These are phyloP conservation scores for Leucophenga varia DNA, from an alignment of 1,140 invertebrate genomes.

Conservation along the genomic window DNA sequence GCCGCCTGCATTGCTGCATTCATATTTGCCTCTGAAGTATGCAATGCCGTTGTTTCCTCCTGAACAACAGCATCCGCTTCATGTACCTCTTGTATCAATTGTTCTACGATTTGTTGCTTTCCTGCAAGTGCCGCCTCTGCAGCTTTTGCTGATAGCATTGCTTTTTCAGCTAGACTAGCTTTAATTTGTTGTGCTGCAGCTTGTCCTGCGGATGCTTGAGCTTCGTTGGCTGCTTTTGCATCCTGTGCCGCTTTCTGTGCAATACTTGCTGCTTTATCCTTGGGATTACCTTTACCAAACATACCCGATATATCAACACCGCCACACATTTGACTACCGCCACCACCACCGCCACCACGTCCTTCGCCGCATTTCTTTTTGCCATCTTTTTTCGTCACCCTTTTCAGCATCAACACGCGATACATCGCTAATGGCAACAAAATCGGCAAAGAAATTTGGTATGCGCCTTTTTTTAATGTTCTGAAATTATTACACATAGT, in stretches of 20 bases:
- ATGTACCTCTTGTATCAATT: constrained; percentile 60
- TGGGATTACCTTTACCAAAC: neutral
- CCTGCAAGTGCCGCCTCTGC: constrained; percentile 64
- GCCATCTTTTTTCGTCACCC: constrained; percentile 5
- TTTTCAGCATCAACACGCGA: neutral
- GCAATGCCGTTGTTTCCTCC: constrained; percentile 61
- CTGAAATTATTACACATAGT: no score
- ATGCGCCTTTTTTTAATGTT: no score
- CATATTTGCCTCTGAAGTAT: constrained; percentile 61
- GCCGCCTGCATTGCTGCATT: constrained; percentile 61
- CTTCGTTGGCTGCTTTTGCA: constrained; percentile 64
- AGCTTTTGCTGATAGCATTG: constrained; percentile 64
- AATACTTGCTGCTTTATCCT: constrained; percentile 58
- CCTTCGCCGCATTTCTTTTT: no score
- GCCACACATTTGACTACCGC: neutral
- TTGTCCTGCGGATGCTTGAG: constrained; percentile 64
- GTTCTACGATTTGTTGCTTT: constrained; percentile 62
- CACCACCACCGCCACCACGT: neutral
- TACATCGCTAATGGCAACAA: no score
- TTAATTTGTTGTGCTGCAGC: constrained; percentile 66
- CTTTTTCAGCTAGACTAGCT: constrained; percentile 65
- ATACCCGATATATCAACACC: neutral
- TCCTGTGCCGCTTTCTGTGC: constrained; percentile 66
- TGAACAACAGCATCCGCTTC: constrained; percentile 64
- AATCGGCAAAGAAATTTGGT: no score